These are phyloP conservation scores for Leptobrachium leishanense DNA, from an alignment of 2,113 vertebrate species.

Conservation along the genomic window DNA sequence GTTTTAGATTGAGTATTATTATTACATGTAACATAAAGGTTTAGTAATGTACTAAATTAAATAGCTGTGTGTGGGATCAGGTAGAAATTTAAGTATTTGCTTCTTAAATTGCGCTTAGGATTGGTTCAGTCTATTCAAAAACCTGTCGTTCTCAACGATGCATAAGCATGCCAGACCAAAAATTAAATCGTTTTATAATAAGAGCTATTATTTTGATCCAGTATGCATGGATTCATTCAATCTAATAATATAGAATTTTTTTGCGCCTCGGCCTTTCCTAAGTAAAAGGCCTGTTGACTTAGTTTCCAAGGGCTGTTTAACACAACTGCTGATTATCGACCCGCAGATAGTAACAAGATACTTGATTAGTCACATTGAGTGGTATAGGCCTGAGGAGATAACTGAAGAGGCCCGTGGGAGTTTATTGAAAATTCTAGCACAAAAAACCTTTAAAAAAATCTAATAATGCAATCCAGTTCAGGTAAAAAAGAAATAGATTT, in stretches of 20 bases:
- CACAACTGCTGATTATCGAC: constrained; percentile 30
- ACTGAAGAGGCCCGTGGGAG: constrained; percentile 40
- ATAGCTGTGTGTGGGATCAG: too few relatives aligned
- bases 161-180: neutral
- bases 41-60: too few relatives aligned
- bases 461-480: constrained; percentile 40
- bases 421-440: constrained; percentile 5
- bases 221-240: constrained; percentile 20
- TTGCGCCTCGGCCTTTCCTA: constrained; percentile 5
- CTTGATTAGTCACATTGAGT: constrained; percentile 46
- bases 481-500: constrained; percentile 30
- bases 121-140: too few relatives aligned
- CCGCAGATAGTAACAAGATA: constrained; percentile 41
- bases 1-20: too few relatives aligned
- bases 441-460: constrained; percentile 10
- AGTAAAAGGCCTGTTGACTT: constrained; percentile 26
- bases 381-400: constrained; percentile 34
- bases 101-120: too few relatives aligned
- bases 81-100: too few relatives aligned
- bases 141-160: too few relatives aligned
- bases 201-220: neutral
- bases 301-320: constrained; percentile 22
- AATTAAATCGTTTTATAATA: neutral
- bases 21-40: too few relatives aligned
- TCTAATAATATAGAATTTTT: constrained; percentile 29